Evolutionary conservation across 1,140 invertebrate genomes (phyloP), one percentile per base, ranked within the genome.

Genomic region (Zaprionus capensis): DNA sequence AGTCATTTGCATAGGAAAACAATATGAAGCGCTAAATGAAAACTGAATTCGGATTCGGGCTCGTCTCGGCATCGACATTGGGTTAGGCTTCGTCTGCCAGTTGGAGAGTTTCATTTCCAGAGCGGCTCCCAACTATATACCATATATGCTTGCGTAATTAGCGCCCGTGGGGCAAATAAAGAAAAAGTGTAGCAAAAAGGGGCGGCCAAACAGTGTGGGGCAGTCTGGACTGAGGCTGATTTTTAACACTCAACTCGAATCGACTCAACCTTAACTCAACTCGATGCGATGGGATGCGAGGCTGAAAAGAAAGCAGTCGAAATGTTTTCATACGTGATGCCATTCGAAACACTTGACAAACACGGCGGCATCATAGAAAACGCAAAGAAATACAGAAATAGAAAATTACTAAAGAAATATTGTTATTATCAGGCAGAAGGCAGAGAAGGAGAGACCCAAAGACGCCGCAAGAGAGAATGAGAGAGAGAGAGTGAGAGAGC

Each of bases 1-100:
- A 88, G 71, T 82, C 79, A 88, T 88, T 78, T 88, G 74, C 84
- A 88, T 88, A 88, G 68, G 78, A 78, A 78, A 87, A 78, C 73
- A 77, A 77, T 73, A 66, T 66, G 44, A 34, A 76, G 69, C 63
- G 69, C 69, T 76, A 76, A 76, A 61, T 66, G 49, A 56, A 36
- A 46, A 46, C 41, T 59, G 15, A 59, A 65, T 55, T 26, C 3
- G 41, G 44, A 31, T 20, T 71, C 59, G 71, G 61, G 26, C 6
- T 28, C 26, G 26, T 7, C 26, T 28, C 36, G 69, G 61, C 65
- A 61, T 64, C 71, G 65, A 69, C 34, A 72, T 24, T 79, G 34
- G 56, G 41, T 57, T 53, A 24, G 53, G 58, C 44, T 49, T n/a
- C 57, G 76, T 63, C 68, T 53, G 51, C 55, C 26, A 69, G 68